Percentiles rank a stretch among this genome's conserved stretches.
phyloP scores from a whole-genome alignment of 2,113 vertebrate species.

The Myiozetetes cayanensis region DNA sequence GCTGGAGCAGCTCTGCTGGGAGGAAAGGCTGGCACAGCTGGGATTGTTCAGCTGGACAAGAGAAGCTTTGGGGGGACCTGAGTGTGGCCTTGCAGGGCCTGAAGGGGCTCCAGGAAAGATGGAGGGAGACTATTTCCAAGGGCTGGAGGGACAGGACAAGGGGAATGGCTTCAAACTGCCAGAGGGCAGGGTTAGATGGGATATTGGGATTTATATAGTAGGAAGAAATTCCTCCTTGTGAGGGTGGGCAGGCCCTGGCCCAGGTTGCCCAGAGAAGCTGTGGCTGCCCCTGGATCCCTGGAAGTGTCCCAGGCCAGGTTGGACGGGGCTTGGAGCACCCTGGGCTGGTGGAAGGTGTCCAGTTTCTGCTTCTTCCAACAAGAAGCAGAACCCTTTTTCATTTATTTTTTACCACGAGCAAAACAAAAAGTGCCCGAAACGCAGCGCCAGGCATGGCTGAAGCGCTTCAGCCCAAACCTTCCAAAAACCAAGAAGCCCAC shows the following conservation, averaged over 20 bases:
- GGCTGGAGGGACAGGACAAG: too few relatives aligned
- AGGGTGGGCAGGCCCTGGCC: background rate
- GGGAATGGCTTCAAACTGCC: too few relatives aligned
- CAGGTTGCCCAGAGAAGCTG: background rate
- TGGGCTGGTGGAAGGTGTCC: background rate
- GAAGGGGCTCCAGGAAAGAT: too few relatives aligned
- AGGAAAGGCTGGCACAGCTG: too few relatives aligned
- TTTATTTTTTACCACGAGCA: background rate
- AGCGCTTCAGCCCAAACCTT: background rate
- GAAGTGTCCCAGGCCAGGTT: background rate
- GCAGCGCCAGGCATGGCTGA: background rate
- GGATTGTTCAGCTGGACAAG: too few relatives aligned
- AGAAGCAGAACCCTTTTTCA: background rate
- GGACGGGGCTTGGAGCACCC: background rate
- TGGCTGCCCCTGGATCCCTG: background rate
- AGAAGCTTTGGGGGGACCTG: too few relatives aligned
- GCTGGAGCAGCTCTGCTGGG: too few relatives aligned
- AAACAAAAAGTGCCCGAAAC: background rate
- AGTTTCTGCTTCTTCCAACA: background rate
- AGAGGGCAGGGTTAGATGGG: too few relatives aligned
- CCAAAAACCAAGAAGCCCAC: background rate
- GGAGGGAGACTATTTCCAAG: too few relatives aligned
- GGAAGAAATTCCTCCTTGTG: too few relatives aligned
- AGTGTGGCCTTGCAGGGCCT: too few relatives aligned
- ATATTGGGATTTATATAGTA: too few relatives aligned